Conservation (phyloP, 2,888 invertebrate species). For the Watsonalla cultraria region DNA sequence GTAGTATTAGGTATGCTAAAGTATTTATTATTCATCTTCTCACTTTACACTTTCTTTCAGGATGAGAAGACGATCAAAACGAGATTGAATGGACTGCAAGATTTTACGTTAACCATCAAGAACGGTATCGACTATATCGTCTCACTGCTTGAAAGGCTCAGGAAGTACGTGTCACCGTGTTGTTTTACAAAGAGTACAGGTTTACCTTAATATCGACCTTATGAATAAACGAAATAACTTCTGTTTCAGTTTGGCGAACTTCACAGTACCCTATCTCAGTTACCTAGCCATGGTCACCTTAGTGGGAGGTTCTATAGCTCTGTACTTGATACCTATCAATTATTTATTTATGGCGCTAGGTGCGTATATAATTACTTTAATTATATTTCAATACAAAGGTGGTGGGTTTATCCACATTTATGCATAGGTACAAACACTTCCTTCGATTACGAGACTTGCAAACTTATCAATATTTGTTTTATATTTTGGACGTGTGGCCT, state of each 20-base stretch:
- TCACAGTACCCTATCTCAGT: constrained; percentile 67
- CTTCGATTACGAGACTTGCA: too few species aligned
- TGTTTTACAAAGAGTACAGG: too few species aligned
- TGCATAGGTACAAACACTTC: too few species aligned
- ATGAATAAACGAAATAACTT: too few species aligned
- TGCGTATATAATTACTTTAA: constrained; percentile 32
- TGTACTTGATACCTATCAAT: constrained; percentile 62
- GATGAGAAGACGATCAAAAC: constrained; percentile 66
- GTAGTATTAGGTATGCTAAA: constrained; percentile 1
- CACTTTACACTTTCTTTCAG: constrained; percentile 26
- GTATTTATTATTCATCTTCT: background rate
- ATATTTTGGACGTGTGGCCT: too few species aligned
- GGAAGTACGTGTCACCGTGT: constrained; percentile 51
- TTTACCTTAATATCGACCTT: too few species aligned
- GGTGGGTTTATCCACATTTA: too few species aligned
- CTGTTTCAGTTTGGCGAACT: constrained; percentile 58
- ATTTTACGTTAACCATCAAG: constrained; percentile 69
- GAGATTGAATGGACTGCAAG: constrained; percentile 57
- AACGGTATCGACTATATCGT: constrained; percentile 67
- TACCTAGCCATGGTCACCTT: constrained; percentile 53
- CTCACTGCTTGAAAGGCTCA: constrained; percentile 59
- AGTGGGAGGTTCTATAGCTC: constrained; percentile 37
- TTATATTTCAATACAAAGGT: too few species aligned
- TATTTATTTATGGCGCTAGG: constrained; percentile 69
- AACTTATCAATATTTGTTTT: background rate